phyloP scores from a whole-genome alignment of 2,888 invertebrate genomes.

The Caenorhabditis angaria region DNA sequence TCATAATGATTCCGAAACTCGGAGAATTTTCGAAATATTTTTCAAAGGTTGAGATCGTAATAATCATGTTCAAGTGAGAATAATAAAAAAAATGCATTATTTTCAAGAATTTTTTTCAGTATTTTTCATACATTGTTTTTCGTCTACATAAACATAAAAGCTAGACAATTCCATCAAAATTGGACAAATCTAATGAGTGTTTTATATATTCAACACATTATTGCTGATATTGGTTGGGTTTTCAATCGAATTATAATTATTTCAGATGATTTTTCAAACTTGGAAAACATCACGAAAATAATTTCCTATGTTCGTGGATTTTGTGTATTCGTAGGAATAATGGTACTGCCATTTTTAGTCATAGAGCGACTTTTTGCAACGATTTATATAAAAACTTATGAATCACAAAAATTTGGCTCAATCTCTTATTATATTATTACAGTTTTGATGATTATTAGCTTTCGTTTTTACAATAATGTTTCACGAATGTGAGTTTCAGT shows the following conservation, averaged over 20 bases:
- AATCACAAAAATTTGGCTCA: not conserved
- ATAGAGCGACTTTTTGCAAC: conserved; percentile 26
- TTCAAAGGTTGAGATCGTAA: no score
- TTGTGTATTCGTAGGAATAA: conserved; percentile 20
- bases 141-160: conserved; percentile 16
- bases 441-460: conserved; percentile 12
- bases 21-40: no score
- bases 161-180: conserved; percentile 24
- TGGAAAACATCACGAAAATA: not conserved
- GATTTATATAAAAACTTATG: conserved; percentile 8
- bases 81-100: no score
- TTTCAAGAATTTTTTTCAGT: conserved; percentile 10
- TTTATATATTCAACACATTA: conserved; percentile 27
- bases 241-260: not conserved
- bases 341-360: conserved; percentile 19
- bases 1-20: no score
- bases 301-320: conserved; percentile 19
- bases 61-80: no score
- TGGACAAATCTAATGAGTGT: conserved; percentile 31
- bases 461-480: conserved; percentile 10
- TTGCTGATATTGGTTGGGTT: conserved; percentile 24
- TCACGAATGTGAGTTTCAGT: conserved; percentile 19
- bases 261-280: not conserved
- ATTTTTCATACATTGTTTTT: conserved; percentile 23
- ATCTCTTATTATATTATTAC: conserved; percentile 10